Evolutionary conservation across 2,888 invertebrate genomes (phyloP).

Genomic region (Apodemia mormo): DNA sequence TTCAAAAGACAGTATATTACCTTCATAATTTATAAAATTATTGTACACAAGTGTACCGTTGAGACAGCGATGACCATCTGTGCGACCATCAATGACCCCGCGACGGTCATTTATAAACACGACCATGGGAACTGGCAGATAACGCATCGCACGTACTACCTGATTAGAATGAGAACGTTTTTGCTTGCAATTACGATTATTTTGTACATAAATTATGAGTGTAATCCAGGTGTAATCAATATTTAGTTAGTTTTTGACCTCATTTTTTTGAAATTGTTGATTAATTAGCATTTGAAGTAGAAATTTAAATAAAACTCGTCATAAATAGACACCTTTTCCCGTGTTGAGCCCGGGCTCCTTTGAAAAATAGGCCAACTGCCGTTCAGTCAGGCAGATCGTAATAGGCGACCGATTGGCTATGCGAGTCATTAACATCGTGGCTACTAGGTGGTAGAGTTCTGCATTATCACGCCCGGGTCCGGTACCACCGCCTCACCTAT

Average conservation of each 20-base stretch:
- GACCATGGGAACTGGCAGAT: constrained; percentile 74
- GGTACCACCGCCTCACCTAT: too few species aligned
- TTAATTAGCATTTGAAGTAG: too few species aligned
- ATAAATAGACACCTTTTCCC: too few species aligned
- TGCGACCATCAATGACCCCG: constrained; percentile 64
- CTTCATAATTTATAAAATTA: background rate
- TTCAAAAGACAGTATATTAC: background rate
- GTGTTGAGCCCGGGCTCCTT: too few species aligned
- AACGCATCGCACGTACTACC: constrained; percentile 72
- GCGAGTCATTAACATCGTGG: too few species aligned
- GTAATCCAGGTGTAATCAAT: constrained; percentile 35
- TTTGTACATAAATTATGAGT: constrained; percentile 26
- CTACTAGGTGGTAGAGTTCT: too few species aligned
- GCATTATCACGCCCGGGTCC: too few species aligned
- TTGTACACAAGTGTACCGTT: constrained; percentile 39
- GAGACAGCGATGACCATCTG: constrained; percentile 71
- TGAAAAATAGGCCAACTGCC: too few species aligned
- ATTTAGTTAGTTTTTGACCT: background rate
- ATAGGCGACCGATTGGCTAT: too few species aligned
- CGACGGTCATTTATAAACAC: constrained; percentile 73
- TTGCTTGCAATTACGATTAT: constrained; percentile 49
- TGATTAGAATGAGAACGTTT: constrained; percentile 59
- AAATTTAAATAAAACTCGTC: too few species aligned
- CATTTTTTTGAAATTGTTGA: too few species aligned
- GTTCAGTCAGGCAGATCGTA: too few species aligned